phyloP scores from a whole-genome alignment of 2,113 vertebrate genomes.

The Nipponia nippon region DNA sequence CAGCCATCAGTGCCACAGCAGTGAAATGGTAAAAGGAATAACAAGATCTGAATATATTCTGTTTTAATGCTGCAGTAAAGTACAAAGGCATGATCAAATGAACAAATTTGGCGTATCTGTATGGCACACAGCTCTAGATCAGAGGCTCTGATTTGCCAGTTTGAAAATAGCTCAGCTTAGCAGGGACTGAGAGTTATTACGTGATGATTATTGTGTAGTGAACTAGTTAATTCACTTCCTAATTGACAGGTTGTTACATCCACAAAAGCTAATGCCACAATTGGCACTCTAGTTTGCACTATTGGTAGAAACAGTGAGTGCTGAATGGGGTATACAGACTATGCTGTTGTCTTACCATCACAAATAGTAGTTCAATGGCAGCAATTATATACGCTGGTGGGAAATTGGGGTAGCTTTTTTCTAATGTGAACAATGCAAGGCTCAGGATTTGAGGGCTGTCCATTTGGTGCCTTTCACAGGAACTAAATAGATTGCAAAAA shows the following conservation, averaged over 20 bases:
- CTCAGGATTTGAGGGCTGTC: background rate
- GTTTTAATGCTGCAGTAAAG: background rate
- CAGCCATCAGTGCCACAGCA: background rate
- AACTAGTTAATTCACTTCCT: slow-evolving; percentile 25
- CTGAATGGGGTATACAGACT: background rate
- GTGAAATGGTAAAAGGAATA: slow-evolving; percentile 35
- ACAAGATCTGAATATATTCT: background rate
- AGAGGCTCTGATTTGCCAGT: background rate
- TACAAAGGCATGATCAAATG: background rate
- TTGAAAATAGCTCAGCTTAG: background rate
- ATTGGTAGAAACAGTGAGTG: background rate
- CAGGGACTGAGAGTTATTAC: background rate
- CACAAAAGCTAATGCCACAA: slow-evolving; percentile 8
- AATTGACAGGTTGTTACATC: slow-evolving; percentile 20
- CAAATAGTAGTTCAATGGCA: background rate
- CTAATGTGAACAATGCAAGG: background rate
- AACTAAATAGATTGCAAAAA: background rate
- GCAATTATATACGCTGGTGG: background rate
- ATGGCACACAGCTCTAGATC: background rate
- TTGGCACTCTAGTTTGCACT: background rate
- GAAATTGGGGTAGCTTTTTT: background rate
- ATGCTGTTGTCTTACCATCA: background rate
- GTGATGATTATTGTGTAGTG: background rate
- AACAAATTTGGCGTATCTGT: background rate
- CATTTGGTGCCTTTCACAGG: background rate